Evolutionary conservation across 2,113 vertebrate genomes (phyloP).

Genomic region (Microtus pennsylvanicus): DNA sequence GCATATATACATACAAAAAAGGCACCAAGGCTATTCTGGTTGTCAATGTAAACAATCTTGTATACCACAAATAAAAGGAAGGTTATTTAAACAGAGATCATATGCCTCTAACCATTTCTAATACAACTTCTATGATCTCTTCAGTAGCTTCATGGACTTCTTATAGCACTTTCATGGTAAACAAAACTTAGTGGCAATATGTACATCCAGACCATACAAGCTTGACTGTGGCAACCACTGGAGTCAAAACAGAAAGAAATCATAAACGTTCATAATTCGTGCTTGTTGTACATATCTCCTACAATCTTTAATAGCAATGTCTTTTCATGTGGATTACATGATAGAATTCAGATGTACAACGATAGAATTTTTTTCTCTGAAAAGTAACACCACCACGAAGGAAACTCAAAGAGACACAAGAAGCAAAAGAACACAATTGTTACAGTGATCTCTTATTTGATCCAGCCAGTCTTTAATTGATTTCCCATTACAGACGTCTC

Average conservation of each 20-base stretch:
- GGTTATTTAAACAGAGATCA: neutral
- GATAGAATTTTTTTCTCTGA: conserved; percentile 42
- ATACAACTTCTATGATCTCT: neutral
- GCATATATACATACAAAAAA: neutral
- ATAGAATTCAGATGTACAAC: conserved; percentile 5
- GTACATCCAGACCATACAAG: neutral
- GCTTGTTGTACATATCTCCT: neutral
- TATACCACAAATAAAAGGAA: conserved; percentile 41
- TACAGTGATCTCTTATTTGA: neutral
- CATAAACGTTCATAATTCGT: neutral
- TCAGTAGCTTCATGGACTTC: neutral
- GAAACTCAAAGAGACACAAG: neutral
- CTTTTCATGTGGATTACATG: no score
- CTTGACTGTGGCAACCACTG: conserved; percentile 16
- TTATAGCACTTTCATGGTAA: neutral
- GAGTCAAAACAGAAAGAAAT: neutral
- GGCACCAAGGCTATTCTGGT: neutral
- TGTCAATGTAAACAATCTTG: conserved; percentile 1
- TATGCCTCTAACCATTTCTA: neutral
- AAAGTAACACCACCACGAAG: neutral
- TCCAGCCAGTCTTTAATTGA: neutral
- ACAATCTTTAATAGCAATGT: neutral
- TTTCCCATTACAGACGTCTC: neutral
- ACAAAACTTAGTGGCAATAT: conserved; percentile 14
- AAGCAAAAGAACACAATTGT: neutral